A percentile compares a stretch with the other conserved stretches of the same genome.
Evolutionary conservation across 2,888 invertebrate genomes (phyloP).

Genomic region (Plebejus anna): DNA sequence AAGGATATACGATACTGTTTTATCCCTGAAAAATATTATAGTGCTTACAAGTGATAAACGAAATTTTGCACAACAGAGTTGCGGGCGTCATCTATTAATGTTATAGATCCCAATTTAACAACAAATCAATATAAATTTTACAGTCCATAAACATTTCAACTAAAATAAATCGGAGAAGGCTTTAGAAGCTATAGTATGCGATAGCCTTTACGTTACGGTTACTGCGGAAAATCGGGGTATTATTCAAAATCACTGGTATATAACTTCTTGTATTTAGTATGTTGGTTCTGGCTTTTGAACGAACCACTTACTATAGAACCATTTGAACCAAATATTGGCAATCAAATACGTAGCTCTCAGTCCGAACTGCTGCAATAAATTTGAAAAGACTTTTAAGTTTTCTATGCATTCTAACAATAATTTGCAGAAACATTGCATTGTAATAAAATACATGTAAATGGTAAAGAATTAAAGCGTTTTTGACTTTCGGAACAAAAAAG

Average conservation of each 20-base stretch:
- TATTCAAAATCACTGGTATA: constrained; percentile 15
- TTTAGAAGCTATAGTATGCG: not conserved
- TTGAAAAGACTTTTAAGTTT: not conserved
- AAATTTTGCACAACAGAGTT: no score
- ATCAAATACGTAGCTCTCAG: not conserved
- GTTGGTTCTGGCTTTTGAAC: not conserved
- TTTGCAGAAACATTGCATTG: no score
- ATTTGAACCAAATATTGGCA: constrained; percentile 5
- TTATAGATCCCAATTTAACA: not conserved
- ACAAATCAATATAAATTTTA: not conserved
- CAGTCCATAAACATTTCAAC: not conserved
- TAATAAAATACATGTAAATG: no score
- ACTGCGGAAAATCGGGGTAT: constrained; percentile 18
- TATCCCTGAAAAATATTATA: no score
- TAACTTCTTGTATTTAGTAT: not conserved
- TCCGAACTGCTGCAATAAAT: not conserved
- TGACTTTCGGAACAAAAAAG: no score
- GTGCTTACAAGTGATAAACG: no score
- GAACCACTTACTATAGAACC: not conserved
- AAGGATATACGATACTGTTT: no score
- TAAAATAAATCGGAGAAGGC: not conserved
- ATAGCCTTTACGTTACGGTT: constrained; percentile 14
- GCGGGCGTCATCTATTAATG: no score
- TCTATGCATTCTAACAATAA: not conserved
- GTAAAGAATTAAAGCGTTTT: no score